Evolutionary conservation across 2,113 vertebrate genomes (phyloP).

Genomic region (Cathartes aura): DNA sequence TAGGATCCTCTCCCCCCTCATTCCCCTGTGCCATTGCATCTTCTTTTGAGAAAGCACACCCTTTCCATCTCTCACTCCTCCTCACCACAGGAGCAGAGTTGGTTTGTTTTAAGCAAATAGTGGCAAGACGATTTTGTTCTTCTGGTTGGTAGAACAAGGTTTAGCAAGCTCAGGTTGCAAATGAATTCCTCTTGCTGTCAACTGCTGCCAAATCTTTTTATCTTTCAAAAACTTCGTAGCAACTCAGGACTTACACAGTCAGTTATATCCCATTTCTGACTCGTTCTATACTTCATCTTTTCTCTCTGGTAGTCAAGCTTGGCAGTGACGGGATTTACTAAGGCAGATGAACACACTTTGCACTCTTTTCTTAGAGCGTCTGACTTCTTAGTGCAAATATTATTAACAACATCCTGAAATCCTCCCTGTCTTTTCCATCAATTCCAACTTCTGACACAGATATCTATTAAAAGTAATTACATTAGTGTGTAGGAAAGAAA

Average conservation of each 20-base stretch:
- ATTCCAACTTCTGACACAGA: neutral
- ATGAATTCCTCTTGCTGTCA: neutral
- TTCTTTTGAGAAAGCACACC: neutral
- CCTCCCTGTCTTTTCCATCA: neutral
- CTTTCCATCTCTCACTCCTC: neutral
- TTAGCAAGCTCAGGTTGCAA: neutral
- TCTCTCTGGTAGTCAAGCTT: neutral
- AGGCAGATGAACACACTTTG: neutral
- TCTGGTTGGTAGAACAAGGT: neutral
- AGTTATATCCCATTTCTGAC: neutral
- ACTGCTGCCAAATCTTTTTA: neutral
- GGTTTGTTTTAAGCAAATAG: neutral
- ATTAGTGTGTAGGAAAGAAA: neutral
- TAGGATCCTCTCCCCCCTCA: neutral
- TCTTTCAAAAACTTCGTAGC: neutral
- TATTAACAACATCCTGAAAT: neutral
- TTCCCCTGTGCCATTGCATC: too few species aligned
- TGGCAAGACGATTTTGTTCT: neutral
- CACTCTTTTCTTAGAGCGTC: neutral
- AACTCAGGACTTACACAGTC: neutral
- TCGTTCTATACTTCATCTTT: neutral
- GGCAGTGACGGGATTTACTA: neutral
- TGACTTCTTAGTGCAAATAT: neutral
- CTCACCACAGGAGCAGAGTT: neutral
- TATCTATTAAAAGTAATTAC: neutral